Evolutionary conservation across 2,888 invertebrate genomes (phyloP).

Genomic region (Trichogramma evanescens): DNA sequence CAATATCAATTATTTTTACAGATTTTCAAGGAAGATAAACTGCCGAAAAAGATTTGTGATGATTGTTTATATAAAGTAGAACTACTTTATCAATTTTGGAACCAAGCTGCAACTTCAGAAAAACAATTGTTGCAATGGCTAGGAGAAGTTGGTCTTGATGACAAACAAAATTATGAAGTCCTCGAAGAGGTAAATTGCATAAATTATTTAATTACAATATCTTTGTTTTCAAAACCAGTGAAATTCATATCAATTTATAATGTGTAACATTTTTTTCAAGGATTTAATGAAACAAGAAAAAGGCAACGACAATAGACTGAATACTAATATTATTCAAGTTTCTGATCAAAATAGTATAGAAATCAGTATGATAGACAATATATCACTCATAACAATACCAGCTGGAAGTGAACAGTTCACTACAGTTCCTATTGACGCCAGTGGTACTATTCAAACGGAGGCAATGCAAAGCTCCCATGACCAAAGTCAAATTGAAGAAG

Average conservation of each 20-base stretch:
- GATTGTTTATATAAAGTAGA: conserved; percentile 66
- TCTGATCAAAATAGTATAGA: conserved; percentile 40
- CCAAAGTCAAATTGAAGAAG: conserved; percentile 39
- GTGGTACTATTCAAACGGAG: conserved; percentile 37
- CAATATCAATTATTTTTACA: conserved; percentile 39
- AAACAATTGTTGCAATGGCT: conserved; percentile 52
- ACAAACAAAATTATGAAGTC: conserved; percentile 39
- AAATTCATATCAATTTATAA: background rate
- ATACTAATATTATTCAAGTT: conserved; percentile 40
- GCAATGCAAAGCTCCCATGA: conserved; percentile 37
- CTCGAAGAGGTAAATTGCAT: conserved; percentile 35
- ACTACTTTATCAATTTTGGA: conserved; percentile 66
- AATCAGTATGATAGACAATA: conserved; percentile 42
- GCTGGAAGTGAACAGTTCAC: conserved; percentile 37
- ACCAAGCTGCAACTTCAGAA: conserved; percentile 61
- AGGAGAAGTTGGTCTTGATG: conserved; percentile 36
- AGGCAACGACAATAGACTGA: conserved; percentile 40
- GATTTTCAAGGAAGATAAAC: conserved; percentile 60
- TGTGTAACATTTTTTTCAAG: conserved; percentile 25
- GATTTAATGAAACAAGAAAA: conserved; percentile 40
- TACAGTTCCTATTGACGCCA: conserved; percentile 44
- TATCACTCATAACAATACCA: conserved; percentile 36
- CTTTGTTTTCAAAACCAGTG: background rate
- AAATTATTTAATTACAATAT: background rate
- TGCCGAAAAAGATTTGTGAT: conserved; percentile 67